A percentile compares a stretch with the other conserved stretches of the same genome.
Conservation (phyloP, 2,888 invertebrate genomes). For the Dicranocentrus wangi region DNA sequence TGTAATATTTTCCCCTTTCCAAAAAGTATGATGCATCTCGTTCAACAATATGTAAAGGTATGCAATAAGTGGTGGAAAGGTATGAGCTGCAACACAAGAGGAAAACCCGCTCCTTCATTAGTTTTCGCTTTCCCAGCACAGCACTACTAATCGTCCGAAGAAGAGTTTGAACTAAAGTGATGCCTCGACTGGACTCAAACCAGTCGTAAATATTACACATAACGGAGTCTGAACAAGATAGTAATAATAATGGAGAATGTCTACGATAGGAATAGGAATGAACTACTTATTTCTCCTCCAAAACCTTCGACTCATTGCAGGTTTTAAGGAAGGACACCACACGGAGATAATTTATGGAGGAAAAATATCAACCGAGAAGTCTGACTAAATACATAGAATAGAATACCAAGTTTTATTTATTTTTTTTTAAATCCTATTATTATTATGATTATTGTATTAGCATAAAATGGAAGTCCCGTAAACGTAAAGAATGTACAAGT, state of each 20-base stretch:
- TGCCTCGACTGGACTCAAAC: not conserved
- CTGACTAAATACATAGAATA: too few relatives aligned
- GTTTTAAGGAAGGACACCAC: slow-evolving; percentile 41
- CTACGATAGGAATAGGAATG: not conserved
- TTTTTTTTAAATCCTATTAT: too few relatives aligned
- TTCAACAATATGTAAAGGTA: slow-evolving; percentile 23
- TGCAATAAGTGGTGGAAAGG: slow-evolving; percentile 19
- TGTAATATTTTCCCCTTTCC: slow-evolving; percentile 38
- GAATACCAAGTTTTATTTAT: too few relatives aligned
- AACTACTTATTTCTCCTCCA: slow-evolving; percentile 4
- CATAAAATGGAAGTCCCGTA: slow-evolving; percentile 49
- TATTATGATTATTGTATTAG: slow-evolving; percentile 12
- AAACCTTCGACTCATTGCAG: not conserved
- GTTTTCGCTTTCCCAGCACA: slow-evolving; percentile 31
- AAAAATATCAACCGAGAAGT: too few relatives aligned
- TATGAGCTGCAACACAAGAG: slow-evolving; percentile 14
- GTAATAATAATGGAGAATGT: not conserved
- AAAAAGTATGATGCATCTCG: slow-evolving; percentile 32
- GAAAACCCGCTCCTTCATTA: slow-evolving; percentile 42
- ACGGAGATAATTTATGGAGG: slow-evolving; percentile 53
- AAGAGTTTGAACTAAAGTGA: not conserved
- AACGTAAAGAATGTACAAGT: slow-evolving; percentile 22
- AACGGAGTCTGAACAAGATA: slow-evolving; percentile 49
- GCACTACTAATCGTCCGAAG: not conserved
- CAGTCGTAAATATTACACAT: slow-evolving; percentile 51